phyloP scores from a whole-genome alignment of 1,140 invertebrate species.

The Nebria ingens region DNA sequence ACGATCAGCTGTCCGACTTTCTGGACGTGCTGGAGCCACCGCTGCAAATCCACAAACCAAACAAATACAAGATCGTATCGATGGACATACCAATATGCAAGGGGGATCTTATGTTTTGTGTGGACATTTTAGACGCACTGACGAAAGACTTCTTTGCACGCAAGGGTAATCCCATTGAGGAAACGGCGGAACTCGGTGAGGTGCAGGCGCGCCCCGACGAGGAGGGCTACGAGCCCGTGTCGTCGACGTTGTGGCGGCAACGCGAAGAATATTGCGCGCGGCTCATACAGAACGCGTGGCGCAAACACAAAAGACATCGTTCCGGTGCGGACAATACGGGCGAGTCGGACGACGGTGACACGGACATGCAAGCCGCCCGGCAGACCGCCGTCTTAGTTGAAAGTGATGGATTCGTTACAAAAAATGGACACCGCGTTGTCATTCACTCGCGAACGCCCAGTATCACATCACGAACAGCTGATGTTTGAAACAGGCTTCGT shows the following conservation, averaged over 20 bases:
- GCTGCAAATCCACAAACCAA: slow-evolving; percentile 93
- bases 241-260: slow-evolving; percentile 87
- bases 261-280: slow-evolving; percentile 91
- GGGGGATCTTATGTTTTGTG: slow-evolving; percentile 92
- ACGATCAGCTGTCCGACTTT: slow-evolving; percentile 89
- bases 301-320: slow-evolving; percentile 66
- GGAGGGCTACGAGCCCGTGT: slow-evolving; percentile 83
- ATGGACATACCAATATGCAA: slow-evolving; percentile 98
- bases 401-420: slow-evolving; percentile 68
- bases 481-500: slow-evolving; percentile 62
- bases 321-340: slow-evolving; percentile 35
- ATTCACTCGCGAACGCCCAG: slow-evolving; percentile 77
- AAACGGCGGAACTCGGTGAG: slow-evolving; percentile 72
- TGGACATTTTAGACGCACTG: slow-evolving; percentile 93
- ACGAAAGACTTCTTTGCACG: slow-evolving; percentile 94
- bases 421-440: slow-evolving; percentile 80
- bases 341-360: slow-evolving; percentile 37
- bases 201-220: slow-evolving; percentile 66
- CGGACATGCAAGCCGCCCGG: slow-evolving; percentile 34
- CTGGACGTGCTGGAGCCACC: slow-evolving; percentile 88
- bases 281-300: slow-evolving; percentile 90
- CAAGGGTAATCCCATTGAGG: slow-evolving; percentile 85
- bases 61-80: slow-evolving; percentile 97
- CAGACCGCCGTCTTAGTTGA: slow-evolving; percentile 73
- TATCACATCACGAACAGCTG: slow-evolving; percentile 64